Percentiles rank a stretch among this genome's conserved stretches.
These are phyloP conservation scores for Tauraco erythrolophus DNA, from an alignment of 2,113 vertebrate species.

Conservation along the genomic window DNA sequence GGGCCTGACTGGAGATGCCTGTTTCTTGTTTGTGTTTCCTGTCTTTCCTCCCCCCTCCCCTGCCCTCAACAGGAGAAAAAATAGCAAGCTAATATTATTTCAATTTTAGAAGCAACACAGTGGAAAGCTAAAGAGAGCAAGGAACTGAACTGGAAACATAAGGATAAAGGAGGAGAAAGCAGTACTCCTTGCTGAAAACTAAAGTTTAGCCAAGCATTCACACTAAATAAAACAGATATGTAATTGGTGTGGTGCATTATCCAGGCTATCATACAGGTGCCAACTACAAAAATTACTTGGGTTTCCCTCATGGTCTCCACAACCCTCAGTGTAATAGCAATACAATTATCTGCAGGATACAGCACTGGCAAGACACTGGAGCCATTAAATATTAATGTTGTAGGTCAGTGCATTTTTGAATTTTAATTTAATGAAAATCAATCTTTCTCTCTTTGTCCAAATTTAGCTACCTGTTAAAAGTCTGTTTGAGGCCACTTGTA, in stretches of 20 bases:
- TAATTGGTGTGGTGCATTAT: background rate
- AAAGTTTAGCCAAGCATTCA: background rate
- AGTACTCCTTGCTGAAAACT: background rate
- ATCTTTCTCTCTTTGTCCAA: background rate
- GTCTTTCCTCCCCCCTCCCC: background rate
- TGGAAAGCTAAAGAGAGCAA: background rate
- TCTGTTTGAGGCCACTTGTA: background rate
- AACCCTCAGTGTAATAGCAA: background rate
- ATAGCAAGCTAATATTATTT: background rate
- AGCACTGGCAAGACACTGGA: background rate
- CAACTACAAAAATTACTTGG: background rate
- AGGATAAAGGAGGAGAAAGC: background rate
- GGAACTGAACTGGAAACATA: background rate
- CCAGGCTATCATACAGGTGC: background rate
- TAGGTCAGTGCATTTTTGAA: background rate
- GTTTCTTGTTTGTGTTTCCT: background rate
- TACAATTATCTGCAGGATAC: background rate
- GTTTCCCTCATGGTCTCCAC: background rate
- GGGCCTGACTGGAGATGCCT: background rate
- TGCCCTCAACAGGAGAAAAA: background rate
- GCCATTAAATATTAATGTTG: background rate
- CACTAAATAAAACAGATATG: background rate
- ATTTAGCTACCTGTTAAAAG: background rate
- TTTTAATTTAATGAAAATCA: constrained; percentile 9
- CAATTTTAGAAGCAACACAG: background rate